Evolutionary conservation across 2,797 vertebrate species (phyloP).

Genomic region (Picus viridis): DNA sequence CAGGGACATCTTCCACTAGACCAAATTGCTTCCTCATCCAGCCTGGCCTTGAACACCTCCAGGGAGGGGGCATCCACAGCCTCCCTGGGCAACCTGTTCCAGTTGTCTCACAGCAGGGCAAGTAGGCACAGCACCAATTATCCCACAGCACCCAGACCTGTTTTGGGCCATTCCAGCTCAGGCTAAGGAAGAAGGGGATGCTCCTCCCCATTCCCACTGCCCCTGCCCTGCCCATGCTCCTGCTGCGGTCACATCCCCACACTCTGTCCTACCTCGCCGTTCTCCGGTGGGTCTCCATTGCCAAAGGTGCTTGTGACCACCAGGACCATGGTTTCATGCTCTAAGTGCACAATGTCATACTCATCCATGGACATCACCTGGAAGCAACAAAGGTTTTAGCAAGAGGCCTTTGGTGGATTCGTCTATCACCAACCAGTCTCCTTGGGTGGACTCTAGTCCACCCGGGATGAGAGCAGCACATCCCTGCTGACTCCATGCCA

Average conservation of each 20-base stretch:
- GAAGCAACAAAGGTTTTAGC: not conserved
- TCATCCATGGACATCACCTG: slow-evolving; percentile 97
- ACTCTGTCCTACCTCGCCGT: slow-evolving; percentile 86
- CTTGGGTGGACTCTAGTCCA: not conserved
- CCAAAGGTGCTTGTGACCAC: slow-evolving; percentile 96
- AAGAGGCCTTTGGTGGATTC: not conserved
- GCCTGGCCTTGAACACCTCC: too few relatives aligned
- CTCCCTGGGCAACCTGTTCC: too few relatives aligned
- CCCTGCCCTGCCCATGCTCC: not conserved
- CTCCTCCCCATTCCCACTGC: accelerated
- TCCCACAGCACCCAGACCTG: not conserved
- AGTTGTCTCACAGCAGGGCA: not conserved
- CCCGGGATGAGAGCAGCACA: not conserved
- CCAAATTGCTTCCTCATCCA: too few relatives aligned
- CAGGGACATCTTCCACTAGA: too few relatives aligned
- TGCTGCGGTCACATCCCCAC: not conserved
- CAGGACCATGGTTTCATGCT: slow-evolving; percentile 93
- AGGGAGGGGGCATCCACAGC: too few relatives aligned
- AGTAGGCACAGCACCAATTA: not conserved
- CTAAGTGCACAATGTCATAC: slow-evolving; percentile 94
- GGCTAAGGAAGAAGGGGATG: accelerated
- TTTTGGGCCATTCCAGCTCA: not conserved
- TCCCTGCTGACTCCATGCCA: not conserved
- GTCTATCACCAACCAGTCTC: not conserved
- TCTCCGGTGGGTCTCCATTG: slow-evolving; percentile 94